Conservation (phyloP, 2,113 vertebrate genomes). For the Sebastes fasciatus region DNA sequence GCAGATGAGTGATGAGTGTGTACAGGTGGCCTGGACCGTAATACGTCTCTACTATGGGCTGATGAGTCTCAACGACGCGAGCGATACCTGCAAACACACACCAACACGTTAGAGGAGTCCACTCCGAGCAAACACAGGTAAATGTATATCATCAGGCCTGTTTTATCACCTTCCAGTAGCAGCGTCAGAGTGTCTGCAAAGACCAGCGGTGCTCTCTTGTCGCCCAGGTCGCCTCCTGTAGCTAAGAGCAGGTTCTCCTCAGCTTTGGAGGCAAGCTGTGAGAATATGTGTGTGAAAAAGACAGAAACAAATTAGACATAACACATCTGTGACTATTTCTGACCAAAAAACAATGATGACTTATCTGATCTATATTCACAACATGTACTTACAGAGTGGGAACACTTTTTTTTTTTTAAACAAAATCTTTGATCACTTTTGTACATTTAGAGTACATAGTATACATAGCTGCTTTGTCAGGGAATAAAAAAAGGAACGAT, state of each 20-base stretch:
- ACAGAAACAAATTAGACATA: background rate
- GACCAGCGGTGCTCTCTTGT: conserved; percentile 91
- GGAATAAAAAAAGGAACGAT: too few relatives aligned
- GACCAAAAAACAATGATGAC: background rate
- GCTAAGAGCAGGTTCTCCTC: conserved; percentile 94
- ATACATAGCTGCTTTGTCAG: too few relatives aligned
- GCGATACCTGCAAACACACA: conserved; percentile 89
- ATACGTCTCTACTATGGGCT: conserved; percentile 97
- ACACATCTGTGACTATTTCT: background rate
- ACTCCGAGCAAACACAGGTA: background rate
- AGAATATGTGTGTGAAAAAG: background rate
- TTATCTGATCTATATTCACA: background rate
- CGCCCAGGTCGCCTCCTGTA: conserved; percentile 90
- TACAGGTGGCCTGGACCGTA: conserved; percentile 95
- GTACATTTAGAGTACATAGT: too few relatives aligned
- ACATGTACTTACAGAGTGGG: background rate
- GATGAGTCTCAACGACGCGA: conserved; percentile 95
- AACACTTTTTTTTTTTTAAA: background rate
- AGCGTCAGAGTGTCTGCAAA: conserved; percentile 97
- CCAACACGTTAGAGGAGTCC: background rate
- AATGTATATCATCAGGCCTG: background rate
- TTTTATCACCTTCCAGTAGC: conserved; percentile 91
- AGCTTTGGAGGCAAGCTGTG: conserved; percentile 93
- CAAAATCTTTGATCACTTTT: too few relatives aligned
- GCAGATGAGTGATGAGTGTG: conserved; percentile 94